Percentiles rank a stretch among this genome's conserved stretches.
Conservation (phyloP, 2,113 vertebrate species). For the Mormyrus lacerda region DNA sequence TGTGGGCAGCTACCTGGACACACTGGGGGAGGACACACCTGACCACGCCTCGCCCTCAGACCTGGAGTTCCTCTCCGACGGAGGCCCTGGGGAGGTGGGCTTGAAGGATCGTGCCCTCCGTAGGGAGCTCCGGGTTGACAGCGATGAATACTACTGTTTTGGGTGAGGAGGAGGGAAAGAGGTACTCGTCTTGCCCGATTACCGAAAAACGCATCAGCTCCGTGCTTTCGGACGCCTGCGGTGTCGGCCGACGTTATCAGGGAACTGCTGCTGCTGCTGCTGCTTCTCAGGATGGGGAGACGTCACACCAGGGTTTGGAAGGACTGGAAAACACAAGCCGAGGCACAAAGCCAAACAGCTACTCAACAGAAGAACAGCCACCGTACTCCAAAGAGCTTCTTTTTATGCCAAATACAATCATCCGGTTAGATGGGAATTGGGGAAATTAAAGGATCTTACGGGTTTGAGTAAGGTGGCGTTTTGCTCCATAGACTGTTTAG, state of each 20-base stretch:
- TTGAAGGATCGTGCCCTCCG: constrained; percentile 59
- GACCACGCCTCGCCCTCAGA: constrained; percentile 74
- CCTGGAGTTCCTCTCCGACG: constrained; percentile 72
- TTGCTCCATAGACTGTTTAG: neutral
- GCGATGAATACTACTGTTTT: constrained; percentile 92
- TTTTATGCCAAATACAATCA: neutral
- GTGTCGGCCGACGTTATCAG: neutral
- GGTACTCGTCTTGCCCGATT: neutral
- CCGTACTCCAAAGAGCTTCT: neutral
- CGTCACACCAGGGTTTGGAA: neutral
- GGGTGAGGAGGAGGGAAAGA: constrained; percentile 52
- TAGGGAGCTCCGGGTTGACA: constrained; percentile 66
- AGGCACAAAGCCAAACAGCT: neutral
- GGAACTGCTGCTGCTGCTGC: neutral
- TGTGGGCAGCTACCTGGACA: constrained; percentile 92
- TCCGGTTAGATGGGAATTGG: neutral
- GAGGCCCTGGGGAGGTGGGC: constrained; percentile 58
- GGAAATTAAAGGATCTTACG: neutral
- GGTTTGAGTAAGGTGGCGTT: neutral
- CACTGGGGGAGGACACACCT: constrained; percentile 77
- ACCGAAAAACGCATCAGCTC: neutral
- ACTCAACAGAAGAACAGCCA: neutral
- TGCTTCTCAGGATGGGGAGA: neutral
- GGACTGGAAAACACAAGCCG: neutral
- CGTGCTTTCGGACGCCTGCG: neutral